Evolutionary conservation across 1,140 invertebrate species (phyloP).

Genomic region (Brachionus calyciflorus): DNA sequence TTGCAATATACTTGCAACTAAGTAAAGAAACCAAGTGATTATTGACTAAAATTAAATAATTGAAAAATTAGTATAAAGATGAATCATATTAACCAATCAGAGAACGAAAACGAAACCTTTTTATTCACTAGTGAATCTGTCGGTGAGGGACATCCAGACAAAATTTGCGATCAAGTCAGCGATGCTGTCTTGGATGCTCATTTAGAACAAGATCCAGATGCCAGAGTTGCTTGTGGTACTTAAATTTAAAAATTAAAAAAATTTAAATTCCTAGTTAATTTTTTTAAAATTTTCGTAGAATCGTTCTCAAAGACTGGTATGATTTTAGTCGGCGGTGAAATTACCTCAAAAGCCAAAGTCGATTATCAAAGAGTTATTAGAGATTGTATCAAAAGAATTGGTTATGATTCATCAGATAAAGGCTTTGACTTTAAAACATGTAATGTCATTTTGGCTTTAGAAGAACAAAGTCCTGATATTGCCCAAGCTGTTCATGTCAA

Average conservation of each 20-base stretch:
- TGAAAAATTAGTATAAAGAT: no score
- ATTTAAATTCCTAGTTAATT: conserved; percentile 55
- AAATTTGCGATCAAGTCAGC: conserved; percentile 99
- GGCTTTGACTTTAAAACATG: conserved; percentile 99
- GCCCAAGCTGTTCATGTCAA: conserved; percentile 89
- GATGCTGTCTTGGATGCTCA: conserved; percentile 98
- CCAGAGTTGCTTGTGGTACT: conserved; percentile 89
- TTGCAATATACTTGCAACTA: conserved; percentile 11
- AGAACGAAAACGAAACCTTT: conserved; percentile 64
- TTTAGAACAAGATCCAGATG: conserved; percentile 88
- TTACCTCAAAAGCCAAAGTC: conserved; percentile 74
- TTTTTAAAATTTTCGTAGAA: background rate
- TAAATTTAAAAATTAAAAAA: conserved; percentile 52
- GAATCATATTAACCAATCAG: conserved; percentile 25
- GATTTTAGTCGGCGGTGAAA: conserved; percentile 68
- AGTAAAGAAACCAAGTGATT: background rate
- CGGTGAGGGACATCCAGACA: conserved; percentile 96
- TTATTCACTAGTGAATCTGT: conserved; percentile 98
- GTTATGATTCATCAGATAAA: conserved; percentile 93
- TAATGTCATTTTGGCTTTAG: conserved; percentile 93
- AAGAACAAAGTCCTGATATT: conserved; percentile 96
- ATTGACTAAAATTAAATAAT: conserved; percentile 11
- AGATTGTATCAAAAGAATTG: conserved; percentile 94
- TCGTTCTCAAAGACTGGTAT: conserved; percentile 65
- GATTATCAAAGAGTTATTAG: conserved; percentile 95